Evolutionary conservation across 2,797 vertebrate species (phyloP).

Genomic region (Lagodon rhomboides): DNA sequence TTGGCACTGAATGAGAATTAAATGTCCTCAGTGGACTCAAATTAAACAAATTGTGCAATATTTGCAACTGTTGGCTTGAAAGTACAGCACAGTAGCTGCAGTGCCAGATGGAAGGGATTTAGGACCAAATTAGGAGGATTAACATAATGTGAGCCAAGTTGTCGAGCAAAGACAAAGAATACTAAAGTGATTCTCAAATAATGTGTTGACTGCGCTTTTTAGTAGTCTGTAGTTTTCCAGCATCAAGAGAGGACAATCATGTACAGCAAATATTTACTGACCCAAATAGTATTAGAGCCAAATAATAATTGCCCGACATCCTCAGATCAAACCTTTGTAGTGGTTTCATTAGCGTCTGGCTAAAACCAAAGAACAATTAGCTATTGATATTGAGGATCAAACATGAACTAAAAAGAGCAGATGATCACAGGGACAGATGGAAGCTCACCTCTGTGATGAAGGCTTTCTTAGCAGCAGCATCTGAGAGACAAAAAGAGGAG

Average conservation of each 20-base stretch:
- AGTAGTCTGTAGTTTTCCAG: neutral
- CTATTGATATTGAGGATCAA: constrained; percentile 28
- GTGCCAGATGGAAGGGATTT: constrained; percentile 43
- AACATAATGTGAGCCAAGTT: constrained; percentile 19
- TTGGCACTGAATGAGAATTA: constrained; percentile 10
- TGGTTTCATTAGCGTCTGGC: neutral
- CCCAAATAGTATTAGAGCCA: neutral
- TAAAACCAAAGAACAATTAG: constrained; percentile 5
- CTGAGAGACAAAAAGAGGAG: constrained; percentile 65
- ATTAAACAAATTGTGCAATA: constrained; percentile 4
- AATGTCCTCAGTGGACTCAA: constrained; percentile 16
- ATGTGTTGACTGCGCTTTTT: neutral
- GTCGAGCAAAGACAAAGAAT: constrained; percentile 9
- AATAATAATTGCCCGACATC: neutral
- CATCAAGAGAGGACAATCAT: neutral
- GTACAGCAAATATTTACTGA: neutral
- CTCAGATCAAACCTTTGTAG: neutral
- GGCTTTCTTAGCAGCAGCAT: constrained; percentile 83
- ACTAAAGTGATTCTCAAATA: constrained; percentile 8
- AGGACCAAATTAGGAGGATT: constrained; percentile 51
- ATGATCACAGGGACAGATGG: constrained; percentile 39
- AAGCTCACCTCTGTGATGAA: constrained; percentile 87
- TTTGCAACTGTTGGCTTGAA: constrained; percentile 9
- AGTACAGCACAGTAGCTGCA: neutral
- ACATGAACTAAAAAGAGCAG: constrained; percentile 6